Evolutionary conservation across 2,797 vertebrate genomes (phyloP).

Genomic region (Monodelphis domestica): DNA sequence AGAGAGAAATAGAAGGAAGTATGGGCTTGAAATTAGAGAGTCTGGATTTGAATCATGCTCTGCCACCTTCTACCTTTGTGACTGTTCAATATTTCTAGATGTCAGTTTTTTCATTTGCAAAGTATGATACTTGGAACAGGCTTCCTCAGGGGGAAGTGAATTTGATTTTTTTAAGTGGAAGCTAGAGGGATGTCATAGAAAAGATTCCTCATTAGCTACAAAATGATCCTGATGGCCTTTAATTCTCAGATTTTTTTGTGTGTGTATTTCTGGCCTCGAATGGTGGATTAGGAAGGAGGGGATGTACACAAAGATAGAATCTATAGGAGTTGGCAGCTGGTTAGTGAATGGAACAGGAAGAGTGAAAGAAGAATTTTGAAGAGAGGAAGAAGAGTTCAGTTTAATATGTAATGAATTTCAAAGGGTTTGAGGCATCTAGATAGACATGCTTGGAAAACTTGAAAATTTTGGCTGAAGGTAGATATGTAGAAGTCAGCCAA

Average conservation of each 20-base stretch:
- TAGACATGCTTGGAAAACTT: not conserved
- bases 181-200: not conserved
- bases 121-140: not conserved
- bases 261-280: not conserved
- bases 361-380: not conserved
- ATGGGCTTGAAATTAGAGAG: not conserved
- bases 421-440: not conserved
- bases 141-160: not conserved
- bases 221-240: not conserved
- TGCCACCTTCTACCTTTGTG: not conserved
- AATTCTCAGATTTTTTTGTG: not conserved
- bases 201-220: not conserved
- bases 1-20: not conserved
- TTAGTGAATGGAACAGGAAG: not conserved
- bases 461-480: not conserved
- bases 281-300: not conserved
- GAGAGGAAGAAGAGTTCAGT: not conserved
- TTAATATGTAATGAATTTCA: not conserved
- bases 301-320: not conserved
- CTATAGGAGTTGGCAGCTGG: not conserved
- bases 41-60: constrained; percentile 4
- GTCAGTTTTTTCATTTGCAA: not conserved
- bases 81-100: not conserved
- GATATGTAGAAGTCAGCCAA: not conserved
- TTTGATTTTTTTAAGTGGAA: not conserved